These are phyloP conservation scores for Artibeus jamaicensis DNA, from an alignment of 2,797 vertebrate species.

Conservation along the genomic window DNA sequence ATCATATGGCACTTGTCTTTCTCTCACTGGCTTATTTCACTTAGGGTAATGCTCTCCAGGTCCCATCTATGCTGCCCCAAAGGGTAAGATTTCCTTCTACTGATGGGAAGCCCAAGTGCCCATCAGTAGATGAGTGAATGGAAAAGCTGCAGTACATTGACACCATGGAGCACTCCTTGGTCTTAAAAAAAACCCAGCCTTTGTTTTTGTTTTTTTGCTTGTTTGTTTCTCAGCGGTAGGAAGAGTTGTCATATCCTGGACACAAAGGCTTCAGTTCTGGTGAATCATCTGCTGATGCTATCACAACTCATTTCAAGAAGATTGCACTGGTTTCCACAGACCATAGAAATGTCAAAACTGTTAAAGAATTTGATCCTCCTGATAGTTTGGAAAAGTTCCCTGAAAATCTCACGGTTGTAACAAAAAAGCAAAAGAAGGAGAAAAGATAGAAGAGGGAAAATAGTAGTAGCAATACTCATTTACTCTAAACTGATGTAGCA, in stretches of 20 bases:
- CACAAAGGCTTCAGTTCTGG: conserved; percentile 23
- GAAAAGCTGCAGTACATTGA: background rate
- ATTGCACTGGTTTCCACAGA: conserved; percentile 59
- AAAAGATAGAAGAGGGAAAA: background rate
- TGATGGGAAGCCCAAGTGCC: background rate
- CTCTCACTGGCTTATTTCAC: background rate
- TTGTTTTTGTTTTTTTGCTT: background rate
- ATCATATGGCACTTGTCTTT: background rate
- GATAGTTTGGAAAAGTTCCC: conserved; percentile 61
- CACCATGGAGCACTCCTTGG: background rate
- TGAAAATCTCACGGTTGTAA: background rate
- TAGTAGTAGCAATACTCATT: conserved; percentile 54
- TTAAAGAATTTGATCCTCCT: conserved; percentile 45
- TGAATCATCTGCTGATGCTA: conserved; percentile 63
- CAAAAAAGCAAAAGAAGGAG: conserved; percentile 8
- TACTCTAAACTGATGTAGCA: conserved; percentile 64
- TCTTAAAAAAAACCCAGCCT: background rate
- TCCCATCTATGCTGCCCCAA: background rate
- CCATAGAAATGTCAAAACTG: conserved; percentile 69
- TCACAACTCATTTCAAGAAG: conserved; percentile 60
- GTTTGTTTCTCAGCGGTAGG: background rate
- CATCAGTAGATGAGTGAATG: background rate
- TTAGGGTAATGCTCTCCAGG: background rate
- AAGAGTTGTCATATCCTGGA: conserved; percentile 13
- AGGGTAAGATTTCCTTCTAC: background rate